phyloP scores from a whole-genome alignment of 2,888 invertebrate genomes.

The Agonum fuliginosum region DNA sequence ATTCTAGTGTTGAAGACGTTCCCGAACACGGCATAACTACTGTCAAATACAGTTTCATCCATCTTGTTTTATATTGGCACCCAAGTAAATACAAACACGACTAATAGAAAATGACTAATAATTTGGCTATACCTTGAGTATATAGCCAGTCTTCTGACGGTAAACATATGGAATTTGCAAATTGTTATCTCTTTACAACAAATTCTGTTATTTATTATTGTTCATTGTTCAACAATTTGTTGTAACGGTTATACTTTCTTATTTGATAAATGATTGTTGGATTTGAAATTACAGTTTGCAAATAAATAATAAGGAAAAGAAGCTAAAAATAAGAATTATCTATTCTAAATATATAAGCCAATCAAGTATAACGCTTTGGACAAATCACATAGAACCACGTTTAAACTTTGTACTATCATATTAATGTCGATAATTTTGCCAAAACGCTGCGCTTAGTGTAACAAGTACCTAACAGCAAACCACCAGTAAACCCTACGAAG shows the following conservation, averaged over 20 bases:
- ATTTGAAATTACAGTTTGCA: constrained; percentile 10
- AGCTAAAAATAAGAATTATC: constrained; percentile 17
- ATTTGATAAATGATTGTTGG: too few relatives aligned
- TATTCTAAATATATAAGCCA: background rate
- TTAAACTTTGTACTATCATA: background rate
- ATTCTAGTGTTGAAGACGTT: too few relatives aligned
- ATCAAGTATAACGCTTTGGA: background rate
- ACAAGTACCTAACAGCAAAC: background rate
- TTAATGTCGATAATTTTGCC: background rate
- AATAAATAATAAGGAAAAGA: background rate
- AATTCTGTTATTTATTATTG: background rate
- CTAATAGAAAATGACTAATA: too few relatives aligned
- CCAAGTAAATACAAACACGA: too few relatives aligned
- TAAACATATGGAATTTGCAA: too few relatives aligned
- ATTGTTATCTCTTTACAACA: background rate
- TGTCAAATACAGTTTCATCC: too few relatives aligned
- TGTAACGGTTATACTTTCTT: background rate
- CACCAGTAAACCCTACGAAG: background rate
- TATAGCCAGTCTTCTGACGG: too few relatives aligned
- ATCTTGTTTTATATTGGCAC: too few relatives aligned
- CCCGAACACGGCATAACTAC: too few relatives aligned
- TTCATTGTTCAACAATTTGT: background rate
- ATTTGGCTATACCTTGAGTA: too few relatives aligned
- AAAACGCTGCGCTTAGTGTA: too few relatives aligned
- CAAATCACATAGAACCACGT: constrained; percentile 3